phyloP scores from a whole-genome alignment of 2,797 vertebrate genomes.

The Arnoldichthys spilopterus region DNA sequence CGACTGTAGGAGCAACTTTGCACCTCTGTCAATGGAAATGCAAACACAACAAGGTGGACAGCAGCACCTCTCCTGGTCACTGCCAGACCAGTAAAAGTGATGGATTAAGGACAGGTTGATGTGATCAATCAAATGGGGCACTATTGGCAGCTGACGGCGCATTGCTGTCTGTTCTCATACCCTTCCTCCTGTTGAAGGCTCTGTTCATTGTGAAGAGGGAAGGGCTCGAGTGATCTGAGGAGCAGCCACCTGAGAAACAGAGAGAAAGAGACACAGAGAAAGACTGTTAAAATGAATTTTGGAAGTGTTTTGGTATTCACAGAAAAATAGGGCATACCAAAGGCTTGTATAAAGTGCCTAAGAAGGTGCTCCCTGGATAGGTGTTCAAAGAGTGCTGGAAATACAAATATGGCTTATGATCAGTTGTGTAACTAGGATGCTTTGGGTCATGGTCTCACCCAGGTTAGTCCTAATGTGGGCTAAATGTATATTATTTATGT shows the following conservation, averaged over 20 bases:
- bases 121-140: slow-evolving; percentile 32
- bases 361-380: too few species aligned
- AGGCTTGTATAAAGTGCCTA: too few species aligned
- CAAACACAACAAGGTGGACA: background rate
- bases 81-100: slow-evolving; percentile 8
- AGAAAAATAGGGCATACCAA: too few species aligned
- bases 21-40: slow-evolving; percentile 3
- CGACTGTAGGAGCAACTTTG: background rate
- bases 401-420: too few species aligned
- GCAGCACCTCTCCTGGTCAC: background rate
- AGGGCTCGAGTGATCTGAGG: background rate
- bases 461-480: background rate
- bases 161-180: slow-evolving; percentile 40
- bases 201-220: slow-evolving; percentile 55
- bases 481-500: background rate
- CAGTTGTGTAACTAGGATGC: too few species aligned
- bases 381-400: background rate
- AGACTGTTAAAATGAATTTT: background rate
- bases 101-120: slow-evolving; percentile 12
- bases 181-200: slow-evolving; percentile 58
- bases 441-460: background rate
- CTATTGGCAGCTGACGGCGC: slow-evolving; percentile 36
- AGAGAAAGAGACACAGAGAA: slow-evolving; percentile 10
- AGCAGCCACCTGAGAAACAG: slow-evolving; percentile 42
- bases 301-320: background rate